Evolutionary conservation across 2,113 vertebrate genomes (phyloP).

Genomic region (Hemicordylus capensis): DNA sequence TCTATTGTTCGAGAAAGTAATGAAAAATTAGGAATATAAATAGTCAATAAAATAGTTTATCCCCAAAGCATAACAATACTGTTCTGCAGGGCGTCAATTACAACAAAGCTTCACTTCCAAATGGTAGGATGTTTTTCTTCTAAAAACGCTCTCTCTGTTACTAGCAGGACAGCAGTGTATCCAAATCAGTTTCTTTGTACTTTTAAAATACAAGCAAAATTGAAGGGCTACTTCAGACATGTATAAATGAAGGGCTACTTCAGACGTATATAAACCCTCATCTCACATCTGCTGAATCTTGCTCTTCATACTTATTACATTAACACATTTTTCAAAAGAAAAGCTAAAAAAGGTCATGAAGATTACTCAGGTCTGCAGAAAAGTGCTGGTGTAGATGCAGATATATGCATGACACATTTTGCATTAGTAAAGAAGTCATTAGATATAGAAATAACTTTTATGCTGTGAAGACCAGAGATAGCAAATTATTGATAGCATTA

Average conservation of each 20-base stretch:
- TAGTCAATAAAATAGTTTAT: neutral
- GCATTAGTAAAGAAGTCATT: no score
- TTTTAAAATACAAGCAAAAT: neutral
- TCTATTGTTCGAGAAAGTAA: neutral
- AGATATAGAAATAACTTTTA: neutral
- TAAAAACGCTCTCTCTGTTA: neutral
- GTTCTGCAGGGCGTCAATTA: neutral
- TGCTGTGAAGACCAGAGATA: neutral
- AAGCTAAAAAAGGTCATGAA: slow-evolving; percentile 4
- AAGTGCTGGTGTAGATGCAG: neutral
- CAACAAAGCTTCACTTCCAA: neutral
- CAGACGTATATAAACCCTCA: neutral
- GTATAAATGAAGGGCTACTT: no score
- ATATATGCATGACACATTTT: no score
- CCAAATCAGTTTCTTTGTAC: neutral
- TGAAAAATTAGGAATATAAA: neutral
- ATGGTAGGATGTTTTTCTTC: neutral
- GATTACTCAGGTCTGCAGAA: slow-evolving; percentile 17
- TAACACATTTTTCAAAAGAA: neutral
- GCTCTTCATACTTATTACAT: neutral
- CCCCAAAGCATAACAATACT: neutral
- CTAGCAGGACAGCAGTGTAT: slow-evolving; percentile 2
- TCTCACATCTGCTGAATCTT: neutral
- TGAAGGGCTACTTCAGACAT: neutral
- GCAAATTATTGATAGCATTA: neutral